These are phyloP conservation scores for Cotesia glomerata DNA, from an alignment of 1,140 invertebrate genomes.

Conservation along the genomic window DNA sequence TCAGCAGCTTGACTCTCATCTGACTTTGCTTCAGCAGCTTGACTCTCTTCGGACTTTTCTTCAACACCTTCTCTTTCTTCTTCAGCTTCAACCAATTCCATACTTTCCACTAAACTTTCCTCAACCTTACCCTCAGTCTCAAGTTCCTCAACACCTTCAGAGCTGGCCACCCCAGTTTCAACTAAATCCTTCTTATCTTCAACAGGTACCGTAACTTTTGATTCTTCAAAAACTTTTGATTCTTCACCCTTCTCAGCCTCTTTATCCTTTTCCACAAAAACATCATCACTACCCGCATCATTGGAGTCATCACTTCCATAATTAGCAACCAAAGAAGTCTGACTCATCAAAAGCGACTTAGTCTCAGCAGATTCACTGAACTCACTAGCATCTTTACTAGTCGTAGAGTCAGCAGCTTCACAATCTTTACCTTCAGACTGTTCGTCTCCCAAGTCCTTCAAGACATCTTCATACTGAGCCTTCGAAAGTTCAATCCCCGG, in stretches of 20 bases:
- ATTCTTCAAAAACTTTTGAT: background rate
- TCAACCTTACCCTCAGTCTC: background rate
- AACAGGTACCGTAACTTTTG: no score
- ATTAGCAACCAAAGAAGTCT: conserved; percentile 47
- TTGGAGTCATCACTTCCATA: conserved; percentile 53
- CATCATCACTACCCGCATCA: conserved; percentile 45
- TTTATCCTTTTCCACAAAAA: conserved; percentile 38
- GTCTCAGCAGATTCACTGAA: background rate
- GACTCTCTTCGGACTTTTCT: no score
- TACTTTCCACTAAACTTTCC: background rate
- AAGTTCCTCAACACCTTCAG: background rate
- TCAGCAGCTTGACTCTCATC: background rate
- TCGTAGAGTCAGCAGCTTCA: background rate
- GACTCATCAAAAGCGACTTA: conserved; percentile 5
- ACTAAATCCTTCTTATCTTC: background rate
- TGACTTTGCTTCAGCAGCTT: background rate
- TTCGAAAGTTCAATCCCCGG: background rate
- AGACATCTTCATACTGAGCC: background rate
- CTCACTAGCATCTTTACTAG: background rate
- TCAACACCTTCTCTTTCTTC: no score
- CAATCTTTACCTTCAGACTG: background rate
- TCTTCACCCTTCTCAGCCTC: background rate
- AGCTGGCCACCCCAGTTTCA: background rate
- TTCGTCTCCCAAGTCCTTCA: background rate
- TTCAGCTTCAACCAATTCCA: background rate